Percentiles rank a stretch among this genome's conserved stretches.
These are phyloP conservation scores for Eulacestoma nigropectus DNA, from an alignment of 2,113 vertebrate species.

Conservation along the genomic window DNA sequence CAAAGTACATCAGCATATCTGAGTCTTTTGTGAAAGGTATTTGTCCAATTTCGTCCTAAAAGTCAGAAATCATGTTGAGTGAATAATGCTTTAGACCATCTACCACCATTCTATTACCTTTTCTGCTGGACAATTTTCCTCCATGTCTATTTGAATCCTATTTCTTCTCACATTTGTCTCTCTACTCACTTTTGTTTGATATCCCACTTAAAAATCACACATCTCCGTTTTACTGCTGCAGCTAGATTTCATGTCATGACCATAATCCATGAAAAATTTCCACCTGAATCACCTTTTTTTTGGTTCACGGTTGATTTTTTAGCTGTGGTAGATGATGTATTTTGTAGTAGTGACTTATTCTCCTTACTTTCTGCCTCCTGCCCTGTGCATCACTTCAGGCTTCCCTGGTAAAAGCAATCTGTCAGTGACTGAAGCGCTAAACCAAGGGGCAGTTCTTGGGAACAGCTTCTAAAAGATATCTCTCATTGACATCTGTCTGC, in stretches of 20 bases:
- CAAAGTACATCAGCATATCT: background rate
- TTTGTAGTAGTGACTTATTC: background rate
- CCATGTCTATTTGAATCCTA: background rate
- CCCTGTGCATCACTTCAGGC: background rate
- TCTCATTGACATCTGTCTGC: background rate
- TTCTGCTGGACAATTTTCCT: background rate
- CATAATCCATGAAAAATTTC: background rate
- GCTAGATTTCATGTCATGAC: background rate
- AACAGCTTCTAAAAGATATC: background rate
- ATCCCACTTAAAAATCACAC: background rate
- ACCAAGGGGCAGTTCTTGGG: background rate
- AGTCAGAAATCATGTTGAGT: background rate
- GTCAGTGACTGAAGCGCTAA: background rate
- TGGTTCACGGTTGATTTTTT: background rate
- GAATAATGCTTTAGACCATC: background rate
- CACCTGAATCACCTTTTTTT: background rate
- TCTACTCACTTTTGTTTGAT: background rate
- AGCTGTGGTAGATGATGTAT: background rate
- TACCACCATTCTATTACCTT: background rate
- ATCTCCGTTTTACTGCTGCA: background rate
- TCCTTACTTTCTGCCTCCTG: background rate
- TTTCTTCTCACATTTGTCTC: background rate
- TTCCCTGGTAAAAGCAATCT: background rate
- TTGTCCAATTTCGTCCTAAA: background rate
- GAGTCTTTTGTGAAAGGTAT: background rate